Base-by-base conservation (phyloP, 2,888 invertebrate species). In the Callinectes sapidus region DNA sequence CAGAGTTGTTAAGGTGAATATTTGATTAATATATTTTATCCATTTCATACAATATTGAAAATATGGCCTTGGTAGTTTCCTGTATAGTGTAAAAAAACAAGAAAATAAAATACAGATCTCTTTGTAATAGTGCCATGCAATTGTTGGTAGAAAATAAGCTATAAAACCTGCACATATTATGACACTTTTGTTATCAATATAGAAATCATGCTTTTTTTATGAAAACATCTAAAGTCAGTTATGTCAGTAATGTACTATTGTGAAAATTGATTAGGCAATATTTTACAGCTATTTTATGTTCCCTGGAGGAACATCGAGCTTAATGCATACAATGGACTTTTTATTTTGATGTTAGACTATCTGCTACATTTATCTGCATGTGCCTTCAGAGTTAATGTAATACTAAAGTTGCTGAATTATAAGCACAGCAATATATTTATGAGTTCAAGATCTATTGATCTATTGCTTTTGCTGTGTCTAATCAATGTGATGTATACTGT, bases 291-390 rank as follows among this genome's bases (percentile, higher is more conserved):
- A 61, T 23, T 23, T 23, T 61, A 28, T 77, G 71, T 77, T 77
- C 71, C 71, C 32, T 77, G 71, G 71, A 77, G 71, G 71, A 77
- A 32, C 71, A 77, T 28, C 32, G 71, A 77, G 71, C 71, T 28
- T 28, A 28, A 77, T 77, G 28, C 28, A 28, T 77, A n/a, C 28
- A 13, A 8, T 23, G 5, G 18, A 23, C 23, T 28, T n/a, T n/a
- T n/a, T 77, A 77, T 77, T 77, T 77, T 61, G 61, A 77, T 77
- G 28, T 77, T 28, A 10, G 28, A 77, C 28, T 28, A 28, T 28
- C 71, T 77, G 71, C 28, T 28, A 77, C 71, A 77, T 77, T n/a
- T 77, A 77, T n/a, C 71, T 77, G 71, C 71, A 28, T 77, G 71
- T 77, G 71, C 71, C 71, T 77, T 77, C 71, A n/a, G n/a, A 77